phyloP scores from a whole-genome alignment of 2,797 vertebrate genomes.

The Enteromius unitaeniatus region DNA sequence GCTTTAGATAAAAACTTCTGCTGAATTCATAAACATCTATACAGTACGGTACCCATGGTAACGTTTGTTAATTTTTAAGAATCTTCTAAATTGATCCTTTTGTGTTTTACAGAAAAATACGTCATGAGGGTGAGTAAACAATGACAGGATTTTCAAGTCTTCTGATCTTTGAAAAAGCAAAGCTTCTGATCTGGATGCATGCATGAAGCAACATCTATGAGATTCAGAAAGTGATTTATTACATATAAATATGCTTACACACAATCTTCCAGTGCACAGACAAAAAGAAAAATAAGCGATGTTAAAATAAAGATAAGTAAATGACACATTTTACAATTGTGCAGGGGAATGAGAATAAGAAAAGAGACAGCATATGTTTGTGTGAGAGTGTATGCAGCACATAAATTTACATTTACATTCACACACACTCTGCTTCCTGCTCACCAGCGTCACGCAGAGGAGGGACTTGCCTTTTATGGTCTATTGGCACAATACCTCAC shows the following conservation, averaged over 20 bases:
- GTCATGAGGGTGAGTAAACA: not conserved
- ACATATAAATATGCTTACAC: not conserved
- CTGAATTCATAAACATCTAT: not conserved
- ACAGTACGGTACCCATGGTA: not conserved
- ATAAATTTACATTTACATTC: slow-evolving; percentile 3
- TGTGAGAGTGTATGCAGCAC: not conserved
- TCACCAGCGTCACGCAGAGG: slow-evolving; percentile 68
- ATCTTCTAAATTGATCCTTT: not conserved
- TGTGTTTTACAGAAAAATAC: not conserved
- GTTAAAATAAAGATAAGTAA: not conserved
- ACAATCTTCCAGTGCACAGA: not conserved
- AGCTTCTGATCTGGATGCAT: not conserved
- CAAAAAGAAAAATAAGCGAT: not conserved
- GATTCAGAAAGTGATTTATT: not conserved
- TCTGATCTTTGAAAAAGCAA: not conserved
- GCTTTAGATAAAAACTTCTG: not conserved
- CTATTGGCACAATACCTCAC: slow-evolving; percentile 78
- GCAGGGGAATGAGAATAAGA: not conserved
- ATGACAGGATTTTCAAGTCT: not conserved
- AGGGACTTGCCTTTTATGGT: slow-evolving; percentile 65
- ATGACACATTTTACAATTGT: not conserved
- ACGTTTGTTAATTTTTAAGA: not conserved
- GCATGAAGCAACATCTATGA: not conserved
- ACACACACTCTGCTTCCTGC: slow-evolving; percentile 41
- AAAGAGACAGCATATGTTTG: not conserved